Evolutionary conservation across 2,888 invertebrate species (phyloP), one percentile per base, ranked within the genome.

Genomic region (Synanthedon tipuliformis): DNA sequence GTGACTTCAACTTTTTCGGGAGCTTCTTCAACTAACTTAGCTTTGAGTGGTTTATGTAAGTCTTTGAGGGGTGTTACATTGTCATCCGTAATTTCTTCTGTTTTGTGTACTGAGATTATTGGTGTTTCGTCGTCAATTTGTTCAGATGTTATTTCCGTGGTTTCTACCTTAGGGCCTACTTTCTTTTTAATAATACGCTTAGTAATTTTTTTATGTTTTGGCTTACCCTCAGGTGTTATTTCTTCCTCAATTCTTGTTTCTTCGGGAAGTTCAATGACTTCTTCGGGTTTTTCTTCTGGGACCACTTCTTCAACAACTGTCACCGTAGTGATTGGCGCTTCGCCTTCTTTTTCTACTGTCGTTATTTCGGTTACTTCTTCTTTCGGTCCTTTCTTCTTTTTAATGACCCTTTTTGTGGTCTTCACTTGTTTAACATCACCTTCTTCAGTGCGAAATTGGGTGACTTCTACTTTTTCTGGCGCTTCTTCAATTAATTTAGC

Each of bases 341-440:
- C 72, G 55, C 80, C 81, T 65, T 82, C 69, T 62, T 71, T 81
- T 64, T 57, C 51, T 1, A 66, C 54, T 4, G 65, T 67, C 10
- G 61, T 59, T 18, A 69, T 65, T 61, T 66, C 61, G 40, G 65
- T 64, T 15, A 63, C 59, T 58, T 68, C 63, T 52, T 64, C 55
- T 52, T 60, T 53, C 50, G 53, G 45, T 1, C 56, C 56, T 51
- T 61, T 64, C 18, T 71, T 73, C 58, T 81, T 86, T 54, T 62
- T 62, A 3, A 60, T 60, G 7, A 62, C 53, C 4, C 57, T 58
- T 53, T 62, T 61, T 16, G 60, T 62, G 0, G 57, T 66, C 4
- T 55, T 63, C 2, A 52, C 52, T 16, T 54, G 54, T 15, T 53
- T 53, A 1, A 54, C 61, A 48, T 60, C 61, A 1, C 65, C 68